These are phyloP conservation scores for Heterotis niloticus DNA, from an alignment of 2,113 vertebrate species.

Conservation along the genomic window DNA sequence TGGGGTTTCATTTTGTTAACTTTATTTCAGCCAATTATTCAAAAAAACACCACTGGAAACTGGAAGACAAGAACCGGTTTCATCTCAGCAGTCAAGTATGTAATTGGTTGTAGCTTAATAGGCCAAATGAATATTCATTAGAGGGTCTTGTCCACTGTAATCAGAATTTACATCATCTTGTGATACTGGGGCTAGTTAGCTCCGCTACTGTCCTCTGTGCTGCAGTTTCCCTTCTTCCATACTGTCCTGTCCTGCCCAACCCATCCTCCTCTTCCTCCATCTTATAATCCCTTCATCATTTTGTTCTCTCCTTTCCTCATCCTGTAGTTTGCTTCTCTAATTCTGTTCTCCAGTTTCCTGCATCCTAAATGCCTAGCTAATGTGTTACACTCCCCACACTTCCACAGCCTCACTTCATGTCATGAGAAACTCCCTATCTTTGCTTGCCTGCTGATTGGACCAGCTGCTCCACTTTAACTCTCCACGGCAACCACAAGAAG, in stretches of 20 bases:
- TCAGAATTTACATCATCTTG: too few relatives aligned
- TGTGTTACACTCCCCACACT: slow-evolving; percentile 42
- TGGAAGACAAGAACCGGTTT: not conserved
- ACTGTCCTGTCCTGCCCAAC: not conserved
- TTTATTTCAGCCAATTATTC: not conserved
- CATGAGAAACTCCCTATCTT: slow-evolving; percentile 60
- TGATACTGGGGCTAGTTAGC: too few relatives aligned
- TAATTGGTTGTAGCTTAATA: slow-evolving; percentile 74
- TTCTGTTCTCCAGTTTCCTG: not conserved
- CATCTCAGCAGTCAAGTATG: slow-evolving; percentile 61
- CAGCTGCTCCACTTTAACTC: slow-evolving; percentile 66
- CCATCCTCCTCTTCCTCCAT: not conserved
- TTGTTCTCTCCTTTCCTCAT: slow-evolving; percentile 36
- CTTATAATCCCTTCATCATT: not conserved
- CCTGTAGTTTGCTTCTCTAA: slow-evolving; percentile 11
- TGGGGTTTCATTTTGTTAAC: slow-evolving; percentile 1
- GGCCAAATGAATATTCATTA: slow-evolving; percentile 74
- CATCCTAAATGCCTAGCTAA: not conserved
- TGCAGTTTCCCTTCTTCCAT: too few relatives aligned
- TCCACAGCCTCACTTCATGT: slow-evolving; percentile 63
- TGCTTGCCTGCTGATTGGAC: slow-evolving; percentile 63
- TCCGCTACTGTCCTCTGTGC: too few relatives aligned
- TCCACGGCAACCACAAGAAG: slow-evolving; percentile 77
- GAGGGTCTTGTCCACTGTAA: slow-evolving; percentile 46
- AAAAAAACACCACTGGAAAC: not conserved